Evolutionary conservation across 2,797 vertebrate genomes (phyloP).

Genomic region (Myotis vivesi): DNA sequence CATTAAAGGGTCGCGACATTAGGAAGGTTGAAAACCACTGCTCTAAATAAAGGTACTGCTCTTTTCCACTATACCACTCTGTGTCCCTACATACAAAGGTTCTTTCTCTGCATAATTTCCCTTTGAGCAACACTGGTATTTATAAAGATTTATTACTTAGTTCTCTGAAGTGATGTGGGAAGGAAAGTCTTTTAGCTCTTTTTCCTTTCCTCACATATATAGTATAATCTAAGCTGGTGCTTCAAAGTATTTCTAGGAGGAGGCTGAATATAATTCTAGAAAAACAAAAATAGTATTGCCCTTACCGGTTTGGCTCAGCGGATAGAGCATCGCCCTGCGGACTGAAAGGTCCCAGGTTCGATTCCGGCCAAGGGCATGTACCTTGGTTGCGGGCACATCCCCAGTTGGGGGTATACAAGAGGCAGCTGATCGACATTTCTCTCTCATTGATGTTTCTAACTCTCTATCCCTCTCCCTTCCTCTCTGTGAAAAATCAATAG

Average conservation of each 20-base stretch:
- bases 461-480: no score
- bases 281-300: background rate
- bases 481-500: no score
- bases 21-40: no score
- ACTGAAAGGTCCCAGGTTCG: no score
- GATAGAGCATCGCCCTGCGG: no score
- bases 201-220: background rate
- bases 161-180: slow-evolving; percentile 7
- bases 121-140: background rate
- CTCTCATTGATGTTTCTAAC: no score
- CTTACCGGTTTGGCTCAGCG: no score
- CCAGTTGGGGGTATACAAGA: no score
- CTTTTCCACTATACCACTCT: background rate
- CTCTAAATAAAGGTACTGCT: background rate
- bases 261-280: slow-evolving; percentile 20
- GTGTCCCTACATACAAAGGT: background rate
- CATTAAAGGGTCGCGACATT: no score
- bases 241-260: slow-evolving; percentile 22
- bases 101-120: background rate
- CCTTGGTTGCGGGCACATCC: no score
- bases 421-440: no score
- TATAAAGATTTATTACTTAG: background rate
- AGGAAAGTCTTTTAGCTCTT: slow-evolving; percentile 5
- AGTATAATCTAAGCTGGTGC: background rate
- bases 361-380: no score